phyloP scores from a whole-genome alignment of 2,888 invertebrate species.

The Dynastes tityus region DNA sequence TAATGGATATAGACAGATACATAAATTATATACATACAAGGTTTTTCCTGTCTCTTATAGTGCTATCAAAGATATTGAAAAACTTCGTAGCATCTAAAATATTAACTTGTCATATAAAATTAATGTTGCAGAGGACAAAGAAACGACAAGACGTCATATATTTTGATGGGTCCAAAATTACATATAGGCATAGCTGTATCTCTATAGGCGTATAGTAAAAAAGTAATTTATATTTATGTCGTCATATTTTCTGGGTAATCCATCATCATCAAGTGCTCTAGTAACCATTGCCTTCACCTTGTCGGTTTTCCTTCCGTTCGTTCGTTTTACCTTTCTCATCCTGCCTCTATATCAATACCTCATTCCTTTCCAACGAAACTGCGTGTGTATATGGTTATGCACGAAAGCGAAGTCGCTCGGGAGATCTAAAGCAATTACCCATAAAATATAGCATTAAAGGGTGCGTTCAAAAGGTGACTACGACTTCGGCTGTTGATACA shows the following conservation, averaged over 20 bases:
- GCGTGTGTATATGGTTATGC: neutral
- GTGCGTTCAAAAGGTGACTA: constrained; percentile 40
- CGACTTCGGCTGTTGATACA: constrained; percentile 33
- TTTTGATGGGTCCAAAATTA: neutral
- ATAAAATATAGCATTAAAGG: constrained; percentile 40
- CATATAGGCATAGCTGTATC: neutral
- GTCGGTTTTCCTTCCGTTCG: constrained; percentile 10
- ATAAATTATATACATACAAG: too few relatives aligned
- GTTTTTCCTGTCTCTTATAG: too few relatives aligned
- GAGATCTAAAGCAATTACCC: constrained; percentile 41
- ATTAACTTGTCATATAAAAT: neutral
- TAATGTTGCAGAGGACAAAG: neutral
- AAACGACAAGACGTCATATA: constrained; percentile 6
- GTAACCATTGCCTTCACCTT: neutral
- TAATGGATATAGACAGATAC: too few relatives aligned
- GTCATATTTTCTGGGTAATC: constrained; percentile 12
- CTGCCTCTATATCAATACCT: neutral
- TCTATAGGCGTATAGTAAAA: neutral
- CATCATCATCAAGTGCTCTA: constrained; percentile 18
- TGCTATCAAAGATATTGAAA: too few relatives aligned
- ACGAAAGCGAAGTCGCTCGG: constrained; percentile 10
- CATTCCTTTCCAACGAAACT: neutral
- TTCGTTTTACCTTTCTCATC: neutral
- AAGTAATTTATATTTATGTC: constrained; percentile 26
- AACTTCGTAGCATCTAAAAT: too few relatives aligned